These are phyloP conservation scores for Mycteria americana DNA, from an alignment of 2,797 vertebrate species.

Conservation along the genomic window DNA sequence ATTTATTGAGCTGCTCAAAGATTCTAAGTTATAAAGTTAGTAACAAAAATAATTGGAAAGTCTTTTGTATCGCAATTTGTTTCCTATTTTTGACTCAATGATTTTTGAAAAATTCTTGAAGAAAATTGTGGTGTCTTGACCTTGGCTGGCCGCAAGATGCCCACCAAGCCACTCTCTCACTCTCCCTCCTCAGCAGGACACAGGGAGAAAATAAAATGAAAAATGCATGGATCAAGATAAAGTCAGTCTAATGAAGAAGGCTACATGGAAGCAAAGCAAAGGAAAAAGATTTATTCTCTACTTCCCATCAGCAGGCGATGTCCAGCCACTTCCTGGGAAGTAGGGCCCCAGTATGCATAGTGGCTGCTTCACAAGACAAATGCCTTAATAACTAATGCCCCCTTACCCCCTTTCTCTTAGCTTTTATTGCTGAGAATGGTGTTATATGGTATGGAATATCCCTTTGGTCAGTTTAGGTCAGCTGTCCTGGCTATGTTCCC, in stretches of 20 bases:
- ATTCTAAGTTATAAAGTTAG: not conserved
- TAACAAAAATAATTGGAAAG: not conserved
- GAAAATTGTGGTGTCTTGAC: not conserved
- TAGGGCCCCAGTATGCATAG: accelerated
- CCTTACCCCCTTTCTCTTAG: not conserved
- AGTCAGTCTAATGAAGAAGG: not conserved
- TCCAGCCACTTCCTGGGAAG: not conserved
- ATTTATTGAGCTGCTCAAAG: not conserved
- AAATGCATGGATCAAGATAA: not conserved
- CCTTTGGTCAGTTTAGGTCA: not conserved
- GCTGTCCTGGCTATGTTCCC: not conserved
- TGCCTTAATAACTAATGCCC: not conserved
- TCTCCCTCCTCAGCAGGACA: not conserved
- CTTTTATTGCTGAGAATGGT: not conserved
- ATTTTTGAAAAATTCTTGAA: not conserved
- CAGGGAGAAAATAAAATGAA: not conserved
- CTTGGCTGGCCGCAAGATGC: not conserved
- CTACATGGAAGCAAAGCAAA: not conserved
- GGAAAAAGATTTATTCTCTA: not conserved
- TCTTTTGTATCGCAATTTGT: not conserved
- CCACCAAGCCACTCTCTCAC: not conserved
- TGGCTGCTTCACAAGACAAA: not conserved
- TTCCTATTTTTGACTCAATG: not conserved
- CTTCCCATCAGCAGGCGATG: not conserved
- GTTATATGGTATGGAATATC: not conserved